These are phyloP conservation scores for Phrixothrix hirtus DNA, from an alignment of 2,888 invertebrate species.

Conservation along the genomic window DNA sequence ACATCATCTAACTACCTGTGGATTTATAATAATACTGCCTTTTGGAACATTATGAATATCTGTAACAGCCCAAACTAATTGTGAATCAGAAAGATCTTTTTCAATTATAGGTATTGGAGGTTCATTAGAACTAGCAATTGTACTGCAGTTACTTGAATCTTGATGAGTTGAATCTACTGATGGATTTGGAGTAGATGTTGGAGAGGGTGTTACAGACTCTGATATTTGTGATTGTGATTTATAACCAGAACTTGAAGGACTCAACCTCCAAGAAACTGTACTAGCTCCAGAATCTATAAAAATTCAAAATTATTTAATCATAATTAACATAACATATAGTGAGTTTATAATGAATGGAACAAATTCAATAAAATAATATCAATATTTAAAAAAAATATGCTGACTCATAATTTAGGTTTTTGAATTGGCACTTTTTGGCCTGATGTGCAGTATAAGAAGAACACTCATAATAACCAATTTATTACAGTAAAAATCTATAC, in stretches of 20 bases:
- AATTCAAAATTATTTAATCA: too few relatives aligned
- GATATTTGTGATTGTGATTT: slow-evolving; percentile 74
- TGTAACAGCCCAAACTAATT: slow-evolving; percentile 85
- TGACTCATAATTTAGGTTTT: too few relatives aligned
- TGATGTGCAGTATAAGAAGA: too few relatives aligned
- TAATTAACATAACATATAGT: too few relatives aligned
- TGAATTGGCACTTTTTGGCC: too few relatives aligned
- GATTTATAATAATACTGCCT: slow-evolving; percentile 88
- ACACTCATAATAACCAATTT: too few relatives aligned
- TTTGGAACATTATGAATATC: slow-evolving; percentile 83
- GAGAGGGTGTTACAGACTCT: slow-evolving; percentile 78
- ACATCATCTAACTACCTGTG: slow-evolving; percentile 63
- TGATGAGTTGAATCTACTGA: slow-evolving; percentile 39
- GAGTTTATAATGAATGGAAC: too few relatives aligned
- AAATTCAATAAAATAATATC: too few relatives aligned
- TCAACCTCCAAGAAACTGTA: slow-evolving; percentile 67
- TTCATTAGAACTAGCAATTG: slow-evolving; percentile 40
- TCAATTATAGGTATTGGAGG: slow-evolving; percentile 33
- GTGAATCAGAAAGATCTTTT: slow-evolving; percentile 49
- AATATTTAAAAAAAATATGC: too few relatives aligned
- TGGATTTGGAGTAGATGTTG: slow-evolving; percentile 62
- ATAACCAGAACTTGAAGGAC: slow-evolving; percentile 77
- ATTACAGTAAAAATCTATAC: too few relatives aligned
- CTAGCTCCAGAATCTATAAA: slow-evolving; percentile 63
- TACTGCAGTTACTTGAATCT: slow-evolving; percentile 39